A percentile compares a stretch with the other conserved stretches of the same genome.
Conservation (phyloP, 2,888 invertebrate genomes). For the Hirtodrosophila histrioides region DNA sequence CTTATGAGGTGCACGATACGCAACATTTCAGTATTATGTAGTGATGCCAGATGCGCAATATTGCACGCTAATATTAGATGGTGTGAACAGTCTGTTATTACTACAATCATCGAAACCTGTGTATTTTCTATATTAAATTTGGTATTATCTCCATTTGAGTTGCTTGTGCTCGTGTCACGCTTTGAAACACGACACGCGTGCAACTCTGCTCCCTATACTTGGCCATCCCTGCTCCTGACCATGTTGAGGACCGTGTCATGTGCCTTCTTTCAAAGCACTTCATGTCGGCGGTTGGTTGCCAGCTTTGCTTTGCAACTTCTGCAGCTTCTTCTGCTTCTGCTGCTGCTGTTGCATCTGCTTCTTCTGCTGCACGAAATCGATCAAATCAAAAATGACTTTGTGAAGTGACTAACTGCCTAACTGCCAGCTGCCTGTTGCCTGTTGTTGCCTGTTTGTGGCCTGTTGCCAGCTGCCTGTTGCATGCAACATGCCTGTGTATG, state of each 20-base stretch:
- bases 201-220: constrained; percentile 3
- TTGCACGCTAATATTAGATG: too few relatives aligned
- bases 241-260: constrained; percentile 74
- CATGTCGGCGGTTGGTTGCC: constrained; percentile 45
- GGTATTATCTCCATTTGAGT: too few relatives aligned
- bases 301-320: not conserved
- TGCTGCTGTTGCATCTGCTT: constrained; percentile 15
- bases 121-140: too few relatives aligned
- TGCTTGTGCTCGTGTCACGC: too few relatives aligned
- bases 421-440: constrained; percentile 61
- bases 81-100: too few relatives aligned
- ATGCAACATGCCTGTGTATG: constrained; percentile 50
- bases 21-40: too few relatives aligned
- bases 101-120: too few relatives aligned
- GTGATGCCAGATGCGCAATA: too few relatives aligned
- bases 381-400: constrained; percentile 81
- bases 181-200: too few relatives aligned
- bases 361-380: constrained; percentile 78
- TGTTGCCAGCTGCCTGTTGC: constrained; percentile 29
- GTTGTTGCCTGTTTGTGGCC: constrained; percentile 23
- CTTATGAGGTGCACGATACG: too few relatives aligned
- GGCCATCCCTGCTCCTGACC: constrained; percentile 52
- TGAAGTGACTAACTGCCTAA: constrained; percentile 78
- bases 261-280: constrained; percentile 64
- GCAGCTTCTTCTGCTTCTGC: constrained; percentile 16